Base-by-base conservation (phyloP, 1,140 invertebrate genomes). In the Danaus plexippus region DNA sequence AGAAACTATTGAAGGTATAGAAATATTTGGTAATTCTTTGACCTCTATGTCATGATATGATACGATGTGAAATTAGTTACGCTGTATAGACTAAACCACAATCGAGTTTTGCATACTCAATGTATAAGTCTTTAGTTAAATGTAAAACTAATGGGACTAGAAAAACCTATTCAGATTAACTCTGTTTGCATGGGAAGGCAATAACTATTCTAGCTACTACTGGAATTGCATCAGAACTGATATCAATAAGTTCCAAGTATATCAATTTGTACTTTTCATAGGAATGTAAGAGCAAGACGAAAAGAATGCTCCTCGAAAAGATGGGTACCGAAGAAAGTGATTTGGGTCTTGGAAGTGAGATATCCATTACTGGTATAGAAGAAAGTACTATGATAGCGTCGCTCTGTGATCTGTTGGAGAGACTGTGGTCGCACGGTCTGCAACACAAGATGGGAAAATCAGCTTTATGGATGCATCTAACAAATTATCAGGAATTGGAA, bases 351-450 rank as follows among this genome's bases (percentile, higher is more conserved):
- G 93, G 78, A 88, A 91, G 72, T 83, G 91, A 88, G 89, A 87
- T 73, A 32, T 91, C 63, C 61, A 87, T 91, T 46, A 89, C 88
- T 0, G 91, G 91, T 9, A 92, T 97, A 1, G 98, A 99, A 88
- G 98, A 99, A 82, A 99, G 98, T 75, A 99, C 98, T 1, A 89
- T 99, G 53, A 98, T 99, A 9, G 97, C 97, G 10, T 96, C 96
- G 71, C 89, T 99, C 0, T 99, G 98, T 88, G 98, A 99, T 88
- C 90, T 99, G 42, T 80, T 99, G 10, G 98, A 99, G 87, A 90
- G 98, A 63, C 95, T 99, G 45, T 99, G 98, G 98, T 96, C 95
- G 1, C 98, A 99, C 84, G 98, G 98, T 0, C 83, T 99, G 11
- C 96, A 98, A 76, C 94, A 93, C 44, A 99, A 98, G 85, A 95